Base-by-base conservation (phyloP, 2,888 invertebrate genomes). In the Sphecodes monilicornis region DNA sequence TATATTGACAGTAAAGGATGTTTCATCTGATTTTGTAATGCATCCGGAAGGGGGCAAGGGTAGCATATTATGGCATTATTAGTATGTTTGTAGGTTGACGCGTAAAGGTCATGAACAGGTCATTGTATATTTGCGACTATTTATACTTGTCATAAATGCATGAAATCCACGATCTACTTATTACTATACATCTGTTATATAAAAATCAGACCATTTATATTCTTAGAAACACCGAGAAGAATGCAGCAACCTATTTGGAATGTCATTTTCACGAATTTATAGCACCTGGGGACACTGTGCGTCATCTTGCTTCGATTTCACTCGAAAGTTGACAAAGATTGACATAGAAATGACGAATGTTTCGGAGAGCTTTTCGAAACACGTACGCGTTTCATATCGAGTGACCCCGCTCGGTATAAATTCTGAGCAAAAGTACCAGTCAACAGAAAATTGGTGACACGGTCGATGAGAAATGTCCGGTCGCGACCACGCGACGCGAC, bases 401-500 rank as follows among this genome's bases (percentile, higher is more conserved):
- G 54, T 11, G 11, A n/a, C n/a, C 4, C n/a, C n/a, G n/a, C 4
- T 11, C n/a, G n/a, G 11, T 54, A n/a, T 54, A 54, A 54, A 54
- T 54, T n/a, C 5, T 29, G 60, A 29, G 60, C 6, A 16, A 60
- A 16, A 29, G 18, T 16, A 6, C 60, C 32, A 60, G 39, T 68
- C 46, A 32, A 32, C 50, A 11, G 71, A 68, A 76, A 41, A 39
- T 60, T 50, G 50, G 43, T 46, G 36, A 11, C 11, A n/a, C 29
- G 71, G 69, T 84, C 73, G 60, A 69, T 18, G 16, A 54, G 68
- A n/a, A 76, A 79, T 50, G 72, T 18, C 82, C 46, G 46, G 72
- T 46, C 60, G 43, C 50, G 50, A 76, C 60, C 82, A 41, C 50
- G 76, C 46, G 16, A 18, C 78, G 32, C 66, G 82, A 86, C 82